phyloP scores from a whole-genome alignment of 2,888 invertebrate species.

The Tipula confusa region DNA sequence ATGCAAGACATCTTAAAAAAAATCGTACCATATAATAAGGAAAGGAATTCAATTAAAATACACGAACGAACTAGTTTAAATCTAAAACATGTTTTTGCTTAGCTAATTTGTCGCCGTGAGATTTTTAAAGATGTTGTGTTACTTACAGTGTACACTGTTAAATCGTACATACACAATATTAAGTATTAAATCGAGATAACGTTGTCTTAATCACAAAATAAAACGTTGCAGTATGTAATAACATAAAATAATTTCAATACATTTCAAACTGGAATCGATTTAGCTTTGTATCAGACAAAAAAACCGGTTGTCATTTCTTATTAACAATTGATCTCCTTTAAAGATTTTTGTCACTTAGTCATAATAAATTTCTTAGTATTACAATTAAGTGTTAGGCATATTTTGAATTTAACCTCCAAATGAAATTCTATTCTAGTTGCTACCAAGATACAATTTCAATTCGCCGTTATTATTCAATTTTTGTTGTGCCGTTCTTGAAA shows the following conservation, averaged over 20 bases:
- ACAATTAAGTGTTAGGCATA: too few relatives aligned
- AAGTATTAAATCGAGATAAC: too few relatives aligned
- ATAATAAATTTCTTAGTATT: neutral
- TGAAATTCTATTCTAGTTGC: neutral
- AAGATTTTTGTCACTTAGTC: neutral
- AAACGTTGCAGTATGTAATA: too few relatives aligned
- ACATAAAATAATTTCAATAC: neutral
- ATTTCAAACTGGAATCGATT: neutral
- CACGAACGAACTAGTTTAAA: neutral
- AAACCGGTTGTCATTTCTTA: neutral
- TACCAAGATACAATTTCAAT: neutral
- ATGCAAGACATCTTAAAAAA: neutral
- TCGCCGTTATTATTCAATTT: neutral
- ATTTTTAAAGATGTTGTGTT: neutral
- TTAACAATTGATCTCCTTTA: neutral
- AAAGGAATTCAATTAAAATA: neutral
- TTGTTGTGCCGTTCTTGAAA: neutral
- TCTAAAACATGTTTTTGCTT: neutral
- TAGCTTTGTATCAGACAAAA: neutral
- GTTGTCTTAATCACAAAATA: too few relatives aligned
- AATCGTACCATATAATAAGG: too few relatives aligned
- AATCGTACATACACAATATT: neutral
- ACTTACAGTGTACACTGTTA: neutral
- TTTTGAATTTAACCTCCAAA: neutral
- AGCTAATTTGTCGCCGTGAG: neutral